Evolutionary conservation across 2,113 vertebrate species (phyloP), one percentile per base, ranked within the genome.

Genomic region (Merops nubicus): DNA sequence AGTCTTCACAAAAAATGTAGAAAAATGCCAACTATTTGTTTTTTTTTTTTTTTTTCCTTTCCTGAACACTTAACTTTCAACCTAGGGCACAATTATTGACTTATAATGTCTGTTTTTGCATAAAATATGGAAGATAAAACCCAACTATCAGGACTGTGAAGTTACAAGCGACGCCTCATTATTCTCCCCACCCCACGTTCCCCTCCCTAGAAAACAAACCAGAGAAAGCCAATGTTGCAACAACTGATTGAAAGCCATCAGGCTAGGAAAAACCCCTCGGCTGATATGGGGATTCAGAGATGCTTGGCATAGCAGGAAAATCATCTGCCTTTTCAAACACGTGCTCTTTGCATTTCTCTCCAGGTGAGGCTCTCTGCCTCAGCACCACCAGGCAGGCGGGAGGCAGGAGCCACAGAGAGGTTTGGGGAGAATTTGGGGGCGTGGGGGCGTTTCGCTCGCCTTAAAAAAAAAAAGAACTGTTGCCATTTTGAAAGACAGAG

Each of bases 1-100:
- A 98, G 97, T 98, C 98, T 98, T 98, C 98, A 98, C 98, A 98
- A 98, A 98, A 98, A 98, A 98, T 97, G 98, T 98, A 98, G 98
- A 98, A 98, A 98, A 98, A 98, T 92, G 97, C 96, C 97, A 98
- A 98, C 97, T 97, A 91, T 96, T 98, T n/a, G n/a, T n/a, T n/a
- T n/a, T n/a, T n/a, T n/a, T n/a, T n/a, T n/a, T n/a, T n/a, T 96
- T 97, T 97, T 97, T 97, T 88, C 97, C 97, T 98, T 97, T 98
- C 98, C 98, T 98, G 98, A 98, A 97, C 97, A 98, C 98, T 96
- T 98, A 98, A 97, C 97, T 98, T 98, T 98, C 98, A 98, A 97
- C 96, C 97, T 97, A 98, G 98, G 98, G 98, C 98, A 98, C 98
- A 97, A 97, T 97, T 98, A 96, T 98, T 98, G 97, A 98, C 97